phyloP scores from a whole-genome alignment of 1,140 invertebrate genomes.

The Cyrtorhinus lividipennis region DNA sequence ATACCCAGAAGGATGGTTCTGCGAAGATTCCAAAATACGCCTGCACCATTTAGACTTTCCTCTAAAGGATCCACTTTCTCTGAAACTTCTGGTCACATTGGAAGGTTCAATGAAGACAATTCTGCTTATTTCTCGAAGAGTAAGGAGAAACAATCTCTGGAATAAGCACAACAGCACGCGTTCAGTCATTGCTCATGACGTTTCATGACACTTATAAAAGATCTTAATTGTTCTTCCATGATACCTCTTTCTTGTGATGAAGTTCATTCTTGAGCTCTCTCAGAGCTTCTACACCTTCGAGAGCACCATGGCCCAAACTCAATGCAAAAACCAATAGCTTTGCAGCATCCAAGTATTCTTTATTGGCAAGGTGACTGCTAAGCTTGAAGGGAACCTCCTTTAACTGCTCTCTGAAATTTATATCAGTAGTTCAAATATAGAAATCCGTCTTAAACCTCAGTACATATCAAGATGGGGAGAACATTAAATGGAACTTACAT shows the following conservation, averaged over 20 bases:
- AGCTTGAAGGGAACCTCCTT: slow-evolving; percentile 63
- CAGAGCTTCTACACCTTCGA: slow-evolving; percentile 67
- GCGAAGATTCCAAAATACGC: slow-evolving; percentile 2
- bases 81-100: background rate
- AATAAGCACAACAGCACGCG: background rate
- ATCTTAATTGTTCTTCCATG: too few species aligned
- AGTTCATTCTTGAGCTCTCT: slow-evolving; percentile 59
- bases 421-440: slow-evolving; percentile 10
- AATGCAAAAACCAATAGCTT: slow-evolving; percentile 56
- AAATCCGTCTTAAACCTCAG: too few species aligned
- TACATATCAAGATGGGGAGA: too few species aligned
- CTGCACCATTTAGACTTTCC: slow-evolving; percentile 13
- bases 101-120: slow-evolving; percentile 11
- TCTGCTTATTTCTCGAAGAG: slow-evolving; percentile 1
- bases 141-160: slow-evolving; percentile 2
- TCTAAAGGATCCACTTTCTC: slow-evolving; percentile 8
- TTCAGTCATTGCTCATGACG: too few species aligned
- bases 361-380: slow-evolving; percentile 49
- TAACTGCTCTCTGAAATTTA: slow-evolving; percentile 53
- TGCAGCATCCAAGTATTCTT: slow-evolving; percentile 77
- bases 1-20: background rate
- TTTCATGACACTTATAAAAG: background rate
- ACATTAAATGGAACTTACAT: too few species aligned
- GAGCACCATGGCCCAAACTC: slow-evolving; percentile 47
- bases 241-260: slow-evolving; percentile 51